Percentiles rank a stretch among this genome's conserved stretches.
These are phyloP conservation scores for Melanotaenia pygmaea DNA, from an alignment of 2,797 vertebrate genomes.

Conservation along the genomic window DNA sequence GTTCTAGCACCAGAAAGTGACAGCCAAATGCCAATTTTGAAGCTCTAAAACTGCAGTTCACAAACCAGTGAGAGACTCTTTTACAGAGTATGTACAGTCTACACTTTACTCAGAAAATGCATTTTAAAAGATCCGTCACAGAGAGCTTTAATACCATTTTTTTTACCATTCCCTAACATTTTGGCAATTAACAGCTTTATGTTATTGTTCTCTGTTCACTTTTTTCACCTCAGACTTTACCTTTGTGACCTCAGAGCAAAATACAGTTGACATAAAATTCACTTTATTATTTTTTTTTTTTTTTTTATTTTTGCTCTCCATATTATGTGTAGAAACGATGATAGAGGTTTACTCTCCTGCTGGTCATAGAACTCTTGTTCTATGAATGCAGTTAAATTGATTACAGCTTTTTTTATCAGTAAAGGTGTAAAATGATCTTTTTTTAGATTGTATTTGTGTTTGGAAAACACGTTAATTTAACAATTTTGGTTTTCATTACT, in stretches of 20 bases:
- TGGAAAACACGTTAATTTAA: background rate
- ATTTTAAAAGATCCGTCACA: background rate
- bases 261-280: background rate
- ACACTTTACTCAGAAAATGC: background rate
- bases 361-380: background rate
- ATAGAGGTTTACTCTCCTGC: background rate
- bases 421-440: background rate
- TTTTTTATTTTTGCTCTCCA: background rate
- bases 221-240: background rate
- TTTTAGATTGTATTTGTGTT: background rate
- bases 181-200: background rate
- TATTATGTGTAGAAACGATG: background rate
- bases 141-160: background rate
- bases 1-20: background rate
- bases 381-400: background rate
- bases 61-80: background rate
- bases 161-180: background rate
- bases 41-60: background rate
- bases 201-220: background rate
- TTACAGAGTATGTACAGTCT: background rate
- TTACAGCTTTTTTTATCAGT: slow-evolving; percentile 1
- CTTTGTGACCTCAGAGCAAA: background rate
- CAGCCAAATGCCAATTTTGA: background rate
- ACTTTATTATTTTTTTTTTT: background rate
- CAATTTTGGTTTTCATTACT: slow-evolving; percentile 20